phyloP scores from a whole-genome alignment of 2,888 invertebrate species.

The Drosophila leonis region DNA sequence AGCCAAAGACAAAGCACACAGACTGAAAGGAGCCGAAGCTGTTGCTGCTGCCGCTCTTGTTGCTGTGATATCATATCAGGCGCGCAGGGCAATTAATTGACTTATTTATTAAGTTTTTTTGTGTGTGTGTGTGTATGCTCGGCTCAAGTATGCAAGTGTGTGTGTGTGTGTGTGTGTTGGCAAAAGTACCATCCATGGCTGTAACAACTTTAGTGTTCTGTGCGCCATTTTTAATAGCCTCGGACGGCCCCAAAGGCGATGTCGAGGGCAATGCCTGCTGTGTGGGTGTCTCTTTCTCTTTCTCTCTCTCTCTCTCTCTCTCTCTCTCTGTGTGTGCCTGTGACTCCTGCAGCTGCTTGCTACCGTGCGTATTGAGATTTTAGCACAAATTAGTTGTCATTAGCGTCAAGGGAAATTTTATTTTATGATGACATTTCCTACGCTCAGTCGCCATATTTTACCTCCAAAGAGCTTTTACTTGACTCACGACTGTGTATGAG shows the following conservation, averaged over 20 bases:
- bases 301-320: not conserved
- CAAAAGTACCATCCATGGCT: constrained; percentile 57
- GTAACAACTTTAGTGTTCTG: constrained; percentile 76
- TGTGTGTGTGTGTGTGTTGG: constrained; percentile 28
- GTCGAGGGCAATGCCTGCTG: constrained; percentile 54
- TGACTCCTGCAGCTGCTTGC: constrained; percentile 29
- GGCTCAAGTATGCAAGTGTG: constrained; percentile 33
- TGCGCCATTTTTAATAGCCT: constrained; percentile 79
- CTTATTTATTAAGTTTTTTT: constrained; percentile 81
- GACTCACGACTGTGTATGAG: not conserved
- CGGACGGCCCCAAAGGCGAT: constrained; percentile 69
- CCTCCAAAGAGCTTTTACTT: constrained; percentile 41
- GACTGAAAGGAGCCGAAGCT: constrained; percentile 21
- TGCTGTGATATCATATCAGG: constrained; percentile 67
- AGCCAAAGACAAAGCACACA: constrained; percentile 7
- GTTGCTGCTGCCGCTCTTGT: constrained; percentile 43
- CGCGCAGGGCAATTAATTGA: constrained; percentile 75
- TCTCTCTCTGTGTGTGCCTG: not conserved
- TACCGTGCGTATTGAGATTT: constrained; percentile 69
- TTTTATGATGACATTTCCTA: constrained; percentile 73
- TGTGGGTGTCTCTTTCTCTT: not conserved
- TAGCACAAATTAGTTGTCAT: constrained; percentile 79
- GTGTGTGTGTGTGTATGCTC: constrained; percentile 52
- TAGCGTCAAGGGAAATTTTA: constrained; percentile 81
- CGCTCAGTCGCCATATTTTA: constrained; percentile 51